Conservation (phyloP, 2,888 invertebrate genomes). For the Caenorhabditis angaria region DNA sequence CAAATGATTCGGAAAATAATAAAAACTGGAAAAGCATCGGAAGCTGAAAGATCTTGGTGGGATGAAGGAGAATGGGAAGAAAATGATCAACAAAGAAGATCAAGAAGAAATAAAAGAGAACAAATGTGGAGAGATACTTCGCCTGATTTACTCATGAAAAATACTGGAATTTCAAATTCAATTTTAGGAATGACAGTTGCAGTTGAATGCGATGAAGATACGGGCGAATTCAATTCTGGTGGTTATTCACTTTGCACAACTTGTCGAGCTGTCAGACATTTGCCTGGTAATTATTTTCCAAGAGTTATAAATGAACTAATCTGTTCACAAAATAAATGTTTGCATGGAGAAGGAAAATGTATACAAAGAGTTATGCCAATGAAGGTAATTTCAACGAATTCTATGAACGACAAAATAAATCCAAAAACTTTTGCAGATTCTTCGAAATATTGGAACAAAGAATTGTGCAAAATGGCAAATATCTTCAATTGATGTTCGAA, state of each 20-base stretch:
- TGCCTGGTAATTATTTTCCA: conserved; percentile 53
- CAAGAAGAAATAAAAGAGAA: conserved; percentile 6
- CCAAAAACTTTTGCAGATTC: conserved; percentile 34
- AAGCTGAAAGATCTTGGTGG: conserved; percentile 49
- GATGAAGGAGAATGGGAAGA: conserved; percentile 49
- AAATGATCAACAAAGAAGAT: conserved; percentile 1
- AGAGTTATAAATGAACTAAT: conserved; percentile 58
- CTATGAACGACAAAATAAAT: too few relatives aligned
- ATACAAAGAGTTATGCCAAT: conserved; percentile 58
- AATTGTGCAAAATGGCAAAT: conserved; percentile 55
- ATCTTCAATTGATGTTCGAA: conserved; percentile 48
- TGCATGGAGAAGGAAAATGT: conserved; percentile 55
- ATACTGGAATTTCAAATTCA: conserved; percentile 38
- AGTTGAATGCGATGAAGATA: conserved; percentile 52
- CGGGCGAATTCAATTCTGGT: conserved; percentile 33
- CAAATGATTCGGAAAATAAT: conserved; percentile 36
- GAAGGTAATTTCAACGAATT: conserved; percentile 45
- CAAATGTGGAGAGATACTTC: conserved; percentile 21
- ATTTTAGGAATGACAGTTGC: conserved; percentile 59
- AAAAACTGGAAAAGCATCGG: conserved; percentile 29
- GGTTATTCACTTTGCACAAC: conserved; percentile 48
- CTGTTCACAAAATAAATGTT: conserved; percentile 51
- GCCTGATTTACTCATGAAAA: conserved; percentile 18
- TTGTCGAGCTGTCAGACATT: conserved; percentile 53
- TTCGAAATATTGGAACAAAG: conserved; percentile 51